Evolutionary conservation across 2,888 invertebrate genomes (phyloP).

Genomic region (Antheraea assamensis): DNA sequence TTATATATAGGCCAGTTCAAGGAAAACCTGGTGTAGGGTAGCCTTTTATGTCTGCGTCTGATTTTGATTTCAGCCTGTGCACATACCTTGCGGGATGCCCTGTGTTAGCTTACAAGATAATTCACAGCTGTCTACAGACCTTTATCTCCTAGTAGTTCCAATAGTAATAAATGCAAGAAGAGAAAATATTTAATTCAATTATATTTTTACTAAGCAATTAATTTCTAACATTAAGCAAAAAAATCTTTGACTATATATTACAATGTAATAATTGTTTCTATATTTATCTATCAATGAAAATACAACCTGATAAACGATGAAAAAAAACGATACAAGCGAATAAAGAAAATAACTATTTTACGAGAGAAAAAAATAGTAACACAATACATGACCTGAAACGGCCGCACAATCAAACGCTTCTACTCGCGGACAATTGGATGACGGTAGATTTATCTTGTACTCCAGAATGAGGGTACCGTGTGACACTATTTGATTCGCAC

Average conservation of each 20-base stretch:
- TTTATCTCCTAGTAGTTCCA: no score
- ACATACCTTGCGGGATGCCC: no score
- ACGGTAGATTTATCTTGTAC: constrained; percentile 11
- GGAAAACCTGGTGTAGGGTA: neutral
- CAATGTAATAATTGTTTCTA: neutral
- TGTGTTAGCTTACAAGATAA: no score
- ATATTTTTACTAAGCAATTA: no score
- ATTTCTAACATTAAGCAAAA: no score
- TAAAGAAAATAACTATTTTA: neutral
- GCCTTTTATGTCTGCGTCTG: no score
- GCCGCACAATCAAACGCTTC: neutral
- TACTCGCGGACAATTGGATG: constrained; percentile 7
- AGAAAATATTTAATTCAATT: no score
- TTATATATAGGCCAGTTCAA: neutral
- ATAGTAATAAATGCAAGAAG: no score
- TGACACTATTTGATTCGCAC: constrained; percentile 13
- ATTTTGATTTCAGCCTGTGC: no score
- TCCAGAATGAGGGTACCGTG: neutral
- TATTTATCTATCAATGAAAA: neutral
- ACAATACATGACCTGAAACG: neutral
- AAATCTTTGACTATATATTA: neutral
- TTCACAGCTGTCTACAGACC: no score
- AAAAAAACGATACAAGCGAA: neutral
- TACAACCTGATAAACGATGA: neutral
- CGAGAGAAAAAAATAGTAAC: neutral